Percentiles rank a stretch among this genome's conserved stretches.
Conservation (phyloP, 2,888 invertebrate species). For the Steinernema hermaphroditum region DNA sequence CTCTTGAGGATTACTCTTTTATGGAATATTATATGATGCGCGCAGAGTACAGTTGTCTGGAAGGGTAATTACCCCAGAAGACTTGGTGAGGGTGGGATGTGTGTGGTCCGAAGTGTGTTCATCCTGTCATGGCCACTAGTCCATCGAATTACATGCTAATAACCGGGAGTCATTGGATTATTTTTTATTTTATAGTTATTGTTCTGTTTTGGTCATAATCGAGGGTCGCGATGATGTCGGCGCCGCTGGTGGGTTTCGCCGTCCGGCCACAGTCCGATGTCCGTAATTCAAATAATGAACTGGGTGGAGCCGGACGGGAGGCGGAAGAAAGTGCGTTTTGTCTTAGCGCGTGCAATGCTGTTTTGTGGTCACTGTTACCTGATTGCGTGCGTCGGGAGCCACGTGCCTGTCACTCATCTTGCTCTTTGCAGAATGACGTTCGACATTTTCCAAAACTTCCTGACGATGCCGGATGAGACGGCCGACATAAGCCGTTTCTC, state of each 20-base stretch:
- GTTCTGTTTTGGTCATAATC: conserved; percentile 18
- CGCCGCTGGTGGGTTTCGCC: background rate
- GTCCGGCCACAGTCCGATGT: background rate
- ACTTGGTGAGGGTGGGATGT: background rate
- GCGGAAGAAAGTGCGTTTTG: background rate
- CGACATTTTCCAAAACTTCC: conserved; percentile 27
- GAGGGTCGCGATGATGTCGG: background rate
- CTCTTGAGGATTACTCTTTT: conserved; percentile 28
- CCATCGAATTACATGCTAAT: too few species aligned
- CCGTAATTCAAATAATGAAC: background rate
- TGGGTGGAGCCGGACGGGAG: background rate
- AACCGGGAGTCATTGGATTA: background rate
- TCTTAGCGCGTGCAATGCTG: background rate
- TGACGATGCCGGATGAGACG: conserved; percentile 19
- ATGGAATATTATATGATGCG: conserved; percentile 28
- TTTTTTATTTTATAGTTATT: conserved; percentile 12
- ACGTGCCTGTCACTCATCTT: too few species aligned
- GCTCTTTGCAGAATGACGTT: conserved; percentile 21
- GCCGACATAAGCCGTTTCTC: conserved; percentile 24
- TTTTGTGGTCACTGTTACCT: too few species aligned
- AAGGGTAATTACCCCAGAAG: background rate
- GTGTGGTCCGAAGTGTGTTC: background rate
- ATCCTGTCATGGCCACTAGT: background rate
- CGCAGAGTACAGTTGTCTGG: background rate
- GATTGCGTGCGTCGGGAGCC: too few species aligned